phyloP scores from a whole-genome alignment of 2,797 vertebrate species.

The Hippopotamyrus pictus region DNA sequence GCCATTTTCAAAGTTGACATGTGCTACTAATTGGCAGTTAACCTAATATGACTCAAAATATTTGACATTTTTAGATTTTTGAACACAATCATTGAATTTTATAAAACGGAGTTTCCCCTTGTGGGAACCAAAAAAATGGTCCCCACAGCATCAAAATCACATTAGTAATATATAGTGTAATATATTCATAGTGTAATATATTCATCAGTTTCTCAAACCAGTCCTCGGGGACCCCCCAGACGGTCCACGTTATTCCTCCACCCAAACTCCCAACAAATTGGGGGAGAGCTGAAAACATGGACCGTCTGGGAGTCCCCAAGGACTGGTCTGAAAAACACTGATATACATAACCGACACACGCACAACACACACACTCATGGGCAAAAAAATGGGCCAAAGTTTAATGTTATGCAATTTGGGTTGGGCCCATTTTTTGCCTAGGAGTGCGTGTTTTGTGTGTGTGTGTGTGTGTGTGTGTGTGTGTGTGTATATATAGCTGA shows the following conservation, averaged over 20 bases:
- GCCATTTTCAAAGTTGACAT: not conserved
- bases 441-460: too few relatives aligned
- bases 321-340: not conserved
- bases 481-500: not conserved
- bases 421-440: not conserved
- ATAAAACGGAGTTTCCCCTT: not conserved
- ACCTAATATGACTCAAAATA: not conserved
- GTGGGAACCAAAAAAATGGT: not conserved
- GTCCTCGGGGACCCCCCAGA: not conserved
- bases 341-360: not conserved
- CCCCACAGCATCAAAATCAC: not conserved
- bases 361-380: not conserved
- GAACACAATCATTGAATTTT: not conserved
- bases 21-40: not conserved
- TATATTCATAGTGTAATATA: not conserved
- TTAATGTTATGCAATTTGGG: too few relatives aligned
- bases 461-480: not conserved
- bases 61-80: not conserved
- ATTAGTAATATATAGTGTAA: not conserved
- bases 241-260: not conserved
- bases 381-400: not conserved
- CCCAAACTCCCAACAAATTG: not conserved
- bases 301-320: not conserved
- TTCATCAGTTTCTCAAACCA: not conserved
- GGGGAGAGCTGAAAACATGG: not conserved